Evolutionary conservation across 2,888 invertebrate species (phyloP), one percentile per base, ranked within the genome.

Genomic region (Eilema caniola): DNA sequence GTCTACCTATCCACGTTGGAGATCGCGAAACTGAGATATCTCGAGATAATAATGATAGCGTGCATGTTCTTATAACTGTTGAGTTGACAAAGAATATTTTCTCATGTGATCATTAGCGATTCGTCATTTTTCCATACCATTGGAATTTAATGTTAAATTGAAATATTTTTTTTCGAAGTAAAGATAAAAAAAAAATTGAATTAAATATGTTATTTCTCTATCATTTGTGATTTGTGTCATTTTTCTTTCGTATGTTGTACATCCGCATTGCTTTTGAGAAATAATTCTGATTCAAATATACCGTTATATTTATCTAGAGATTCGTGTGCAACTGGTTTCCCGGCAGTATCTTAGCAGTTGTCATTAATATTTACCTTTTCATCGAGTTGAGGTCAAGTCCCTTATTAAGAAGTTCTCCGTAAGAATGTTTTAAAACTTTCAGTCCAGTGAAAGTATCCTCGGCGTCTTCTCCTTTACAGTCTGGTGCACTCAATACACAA

Each of bases 381-480:
- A 79, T 79, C 78, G 84, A 87, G 88, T 87, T 87, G 82, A 83
- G 78, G 83, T 78, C 76, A 81, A 82, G 81, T 89, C 87, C 91
- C 87, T 90, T 86, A 83, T 84, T 81, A 89, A 90, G 94, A 93
- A 93, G 92, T 89, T 86, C 81, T 91, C 94, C 95, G 94, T 92
- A 93, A 92, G 92, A 93, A 90, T 92, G 86, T 91, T 92, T 87
- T 88, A 88, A 86, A 90, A 95, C 95, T 95, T 95, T 95, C 95
- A 95, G 90, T 91, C 95, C 93, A 95, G 95, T 95, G 95, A 95
- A 95, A 95, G 95, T 95, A 92, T 91, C 91, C 91, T 94, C 93
- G 94, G 95, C 83, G 87, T 89, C 91, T 92, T 90, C 92, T 92
- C 88, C 79, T 82, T 82, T 81, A 82, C 81, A 82, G 88, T 89